Evolutionary conservation across 2,888 invertebrate genomes (phyloP), one percentile per base, ranked within the genome.

Genomic region (Sarcophaga carnaria): DNA sequence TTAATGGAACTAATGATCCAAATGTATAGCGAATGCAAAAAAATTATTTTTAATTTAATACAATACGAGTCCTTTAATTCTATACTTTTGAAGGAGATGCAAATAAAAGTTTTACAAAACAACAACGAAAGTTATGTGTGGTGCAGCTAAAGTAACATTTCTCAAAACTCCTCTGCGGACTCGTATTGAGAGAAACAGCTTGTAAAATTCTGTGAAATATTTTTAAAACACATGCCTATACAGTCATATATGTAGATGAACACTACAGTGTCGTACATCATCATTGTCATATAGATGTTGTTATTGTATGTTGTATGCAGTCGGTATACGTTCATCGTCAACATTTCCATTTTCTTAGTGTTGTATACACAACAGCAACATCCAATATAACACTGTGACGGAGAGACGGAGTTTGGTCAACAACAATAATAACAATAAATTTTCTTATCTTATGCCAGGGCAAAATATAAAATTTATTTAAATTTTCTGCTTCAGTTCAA

Each of bases 381-480:
- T 59, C 37, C n/a, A 14, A 47, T 45, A 25, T 22, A 45, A 17
- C 67, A 37, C 37, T 54, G 54, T 14, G 17, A 69, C 64, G 22
- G 67, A 79, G 54, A 3, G 17, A 69, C 64, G 22, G 67, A 79
- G 81, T 80, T 87, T 79, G 84, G 84, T 79, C 84, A 84, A 84
- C 81, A 87, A 84, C 79, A 87, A 78, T 62, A 83, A 86, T 75
- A 86, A 86, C 76, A 83, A 87, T 81, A 87, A 87, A 84, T 87
- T 82, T 84, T 69, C 87, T 87, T 87, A 82, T 84, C 84, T 84
- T n/a, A 37, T 80, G 82, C 81, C 81, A 72, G 77, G 20, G 82
- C 81, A 84, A 87, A 87, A 82, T 87, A 87, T 87, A 81, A 87
- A 37, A 84, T 87, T 87, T 87, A 87, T 87, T 87, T 84, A 87